phyloP scores from a whole-genome alignment of 2,113 vertebrate genomes.

The Brachionichthys hirsutus region DNA sequence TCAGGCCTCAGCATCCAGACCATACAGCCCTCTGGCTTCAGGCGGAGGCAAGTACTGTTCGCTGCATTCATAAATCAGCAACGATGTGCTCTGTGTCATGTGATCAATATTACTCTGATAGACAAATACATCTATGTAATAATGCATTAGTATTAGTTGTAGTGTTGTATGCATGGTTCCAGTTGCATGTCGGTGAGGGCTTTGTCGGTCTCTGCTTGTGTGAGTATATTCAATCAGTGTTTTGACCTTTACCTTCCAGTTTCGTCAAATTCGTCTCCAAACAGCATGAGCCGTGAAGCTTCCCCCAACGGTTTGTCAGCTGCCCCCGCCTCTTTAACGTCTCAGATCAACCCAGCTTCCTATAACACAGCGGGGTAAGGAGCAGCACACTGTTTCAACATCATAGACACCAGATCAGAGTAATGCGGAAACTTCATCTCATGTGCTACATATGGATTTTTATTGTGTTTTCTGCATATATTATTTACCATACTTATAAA shows the following conservation, averaged over 20 bases:
- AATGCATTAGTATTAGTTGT: too few relatives aligned
- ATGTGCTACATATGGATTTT: too few relatives aligned
- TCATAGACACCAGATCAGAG: too few relatives aligned
- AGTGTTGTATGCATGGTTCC: too few relatives aligned
- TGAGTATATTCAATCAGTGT: neutral
- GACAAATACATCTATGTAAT: too few relatives aligned
- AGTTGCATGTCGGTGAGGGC: too few relatives aligned
- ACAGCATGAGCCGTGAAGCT: conserved; percentile 72
- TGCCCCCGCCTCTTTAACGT: conserved; percentile 59
- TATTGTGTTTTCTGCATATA: too few relatives aligned
- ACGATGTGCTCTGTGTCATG: too few relatives aligned
- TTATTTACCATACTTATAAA: too few relatives aligned
- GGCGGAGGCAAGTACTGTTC: conserved; percentile 78
- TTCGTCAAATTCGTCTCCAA: conserved; percentile 80
- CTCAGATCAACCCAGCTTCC: conserved; percentile 71
- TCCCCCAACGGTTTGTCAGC: conserved; percentile 72
- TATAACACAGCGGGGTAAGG: conserved; percentile 72
- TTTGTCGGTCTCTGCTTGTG: neutral
- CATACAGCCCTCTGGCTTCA: conserved; percentile 88
- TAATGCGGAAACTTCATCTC: too few relatives aligned
- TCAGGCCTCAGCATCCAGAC: conserved; percentile 85
- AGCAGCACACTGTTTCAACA: neutral
- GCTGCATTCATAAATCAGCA: neutral
- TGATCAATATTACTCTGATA: too few relatives aligned
- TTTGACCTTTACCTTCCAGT: conserved; percentile 55